Evolutionary conservation across 2,797 vertebrate genomes (phyloP).

Genomic region (Hypotaenidia okinawae): DNA sequence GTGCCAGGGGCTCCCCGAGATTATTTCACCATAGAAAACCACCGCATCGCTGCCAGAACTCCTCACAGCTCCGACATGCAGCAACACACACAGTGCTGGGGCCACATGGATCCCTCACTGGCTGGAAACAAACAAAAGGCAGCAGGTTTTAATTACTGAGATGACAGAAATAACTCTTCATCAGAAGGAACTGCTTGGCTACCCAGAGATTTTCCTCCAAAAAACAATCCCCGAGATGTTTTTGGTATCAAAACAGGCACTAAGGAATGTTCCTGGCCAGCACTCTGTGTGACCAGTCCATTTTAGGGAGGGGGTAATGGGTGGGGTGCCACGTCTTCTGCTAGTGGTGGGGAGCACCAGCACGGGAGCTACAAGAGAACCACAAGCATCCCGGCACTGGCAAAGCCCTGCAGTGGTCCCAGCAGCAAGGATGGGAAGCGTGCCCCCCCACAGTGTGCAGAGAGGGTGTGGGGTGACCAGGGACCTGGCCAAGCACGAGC

Average conservation of each 20-base stretch:
- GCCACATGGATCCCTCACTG: not conserved
- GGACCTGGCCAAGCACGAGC: not conserved
- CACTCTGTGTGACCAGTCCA: accelerated
- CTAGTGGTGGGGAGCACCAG: accelerated
- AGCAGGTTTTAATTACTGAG: too few species aligned
- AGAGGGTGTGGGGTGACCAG: accelerated
- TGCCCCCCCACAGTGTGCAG: accelerated
- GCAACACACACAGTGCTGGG: accelerated
- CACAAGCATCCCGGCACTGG: too few species aligned
- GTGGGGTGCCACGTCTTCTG: not conserved
- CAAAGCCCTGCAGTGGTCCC: accelerated
- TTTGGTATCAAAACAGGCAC: not conserved
- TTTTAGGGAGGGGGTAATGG: accelerated
- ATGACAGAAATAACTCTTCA: not conserved
- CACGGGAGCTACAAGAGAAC: accelerated
- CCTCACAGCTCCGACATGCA: accelerated
- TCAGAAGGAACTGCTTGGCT: accelerated
- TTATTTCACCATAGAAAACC: not conserved
- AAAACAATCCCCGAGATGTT: accelerated
- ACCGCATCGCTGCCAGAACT: accelerated
- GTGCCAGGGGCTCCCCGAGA: not conserved
- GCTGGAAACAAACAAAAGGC: not conserved
- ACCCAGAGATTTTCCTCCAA: accelerated
- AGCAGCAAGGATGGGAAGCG: accelerated
- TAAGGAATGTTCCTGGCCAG: accelerated